Conservation (phyloP, 2,888 invertebrate genomes). For the Drosophila meridiana region DNA sequence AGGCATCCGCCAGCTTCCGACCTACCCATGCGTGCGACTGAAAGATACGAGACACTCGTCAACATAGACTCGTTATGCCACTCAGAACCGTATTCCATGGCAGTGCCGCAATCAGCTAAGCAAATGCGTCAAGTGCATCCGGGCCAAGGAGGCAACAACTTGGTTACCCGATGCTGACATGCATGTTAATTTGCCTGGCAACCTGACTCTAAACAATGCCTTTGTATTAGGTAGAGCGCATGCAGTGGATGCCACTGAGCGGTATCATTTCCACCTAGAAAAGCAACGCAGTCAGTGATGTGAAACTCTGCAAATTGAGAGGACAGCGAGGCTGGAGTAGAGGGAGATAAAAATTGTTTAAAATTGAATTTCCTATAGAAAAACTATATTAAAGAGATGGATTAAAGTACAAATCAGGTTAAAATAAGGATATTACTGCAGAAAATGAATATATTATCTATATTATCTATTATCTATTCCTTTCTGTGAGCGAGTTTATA, state of each 20-base stretch:
- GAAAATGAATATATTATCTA: not conserved
- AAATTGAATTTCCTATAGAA: not conserved
- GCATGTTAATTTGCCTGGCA: slow-evolving; percentile 44
- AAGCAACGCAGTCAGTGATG: not conserved
- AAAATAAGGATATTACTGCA: no score
- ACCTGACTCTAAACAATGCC: slow-evolving; percentile 2
- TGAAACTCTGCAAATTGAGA: not conserved
- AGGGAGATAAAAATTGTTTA: not conserved
- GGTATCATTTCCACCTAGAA: not conserved
- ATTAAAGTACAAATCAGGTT: no score
- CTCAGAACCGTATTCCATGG: slow-evolving; percentile 10
- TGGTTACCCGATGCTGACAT: slow-evolving; percentile 23
- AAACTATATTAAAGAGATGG: not conserved
- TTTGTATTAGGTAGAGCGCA: not conserved
- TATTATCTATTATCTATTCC: no score
- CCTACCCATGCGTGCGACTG: slow-evolving; percentile 41
- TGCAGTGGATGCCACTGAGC: not conserved
- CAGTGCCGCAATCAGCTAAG: slow-evolving; percentile 50
- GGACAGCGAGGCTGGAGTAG: not conserved
- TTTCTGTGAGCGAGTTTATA: not conserved
- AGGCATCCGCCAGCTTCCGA: slow-evolving; percentile 9
- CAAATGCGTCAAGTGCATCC: slow-evolving; percentile 56
- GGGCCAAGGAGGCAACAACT: not conserved
- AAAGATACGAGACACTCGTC: slow-evolving; percentile 48
- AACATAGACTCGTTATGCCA: slow-evolving; percentile 15